Evolutionary conservation across 2,113 vertebrate genomes (phyloP), one percentile per base, ranked within the genome.

Genomic region (Pterocles orientalis): DNA sequence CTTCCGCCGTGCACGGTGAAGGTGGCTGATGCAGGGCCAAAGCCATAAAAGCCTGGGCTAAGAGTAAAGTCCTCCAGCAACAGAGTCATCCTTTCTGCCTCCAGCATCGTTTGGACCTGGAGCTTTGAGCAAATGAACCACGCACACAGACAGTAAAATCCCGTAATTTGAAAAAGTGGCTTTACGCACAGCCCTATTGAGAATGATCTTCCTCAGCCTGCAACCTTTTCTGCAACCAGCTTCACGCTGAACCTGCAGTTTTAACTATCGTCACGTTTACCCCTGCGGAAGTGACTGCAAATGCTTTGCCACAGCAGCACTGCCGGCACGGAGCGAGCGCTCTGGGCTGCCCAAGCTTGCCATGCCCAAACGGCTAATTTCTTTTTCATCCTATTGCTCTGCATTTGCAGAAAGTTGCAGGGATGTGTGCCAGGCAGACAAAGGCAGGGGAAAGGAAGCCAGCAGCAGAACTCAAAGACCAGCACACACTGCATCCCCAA

Each of bases 351-450:
- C 26, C 18, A 24, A 71, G 88, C 62, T 20, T 33, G 68, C 82
- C 65, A 1, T 23, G 57, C 73, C 81, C 66, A 73, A 88, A 83
- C 3, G 8, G 66, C 81, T 72, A 45, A 90, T 92, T 95, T 71
- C 71, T 20, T 83, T 87, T 95, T 69, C 89, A 95, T 94, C 86
- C 82, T 50, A 10, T 80, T 62, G 73, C 47, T 91, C 80, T 87
- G 80, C 73, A 62, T 62, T 95, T 95, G 78, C 86, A 95, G 85
- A 86, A 94, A 96, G 76, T 51, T 85, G 90, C 93, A 7, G 92
- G 82, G 94, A 33, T 33, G 0, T 43, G 75, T 92, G 96, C 87
- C 76, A 93, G 92, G 8, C 47, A 70, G 91, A 54, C 93, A 90
- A 92, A 97, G 90, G 12, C 51, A 89, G 20, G 31, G 85, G 82